Conservation (phyloP, 2,888 invertebrate genomes). For the Coelopa pilipes region DNA sequence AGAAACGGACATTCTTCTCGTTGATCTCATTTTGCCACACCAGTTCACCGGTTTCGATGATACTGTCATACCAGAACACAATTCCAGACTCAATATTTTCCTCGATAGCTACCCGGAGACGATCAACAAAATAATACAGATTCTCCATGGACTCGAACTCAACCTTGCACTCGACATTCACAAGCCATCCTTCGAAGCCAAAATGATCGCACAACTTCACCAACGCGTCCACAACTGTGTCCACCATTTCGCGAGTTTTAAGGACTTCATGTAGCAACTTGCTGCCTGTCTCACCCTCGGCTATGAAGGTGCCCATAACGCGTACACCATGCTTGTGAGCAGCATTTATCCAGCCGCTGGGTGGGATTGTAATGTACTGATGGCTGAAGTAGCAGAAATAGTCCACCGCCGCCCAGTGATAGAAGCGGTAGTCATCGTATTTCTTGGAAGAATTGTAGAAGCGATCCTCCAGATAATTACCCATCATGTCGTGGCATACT, state of each 20-base stretch:
- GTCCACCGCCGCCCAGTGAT: slow-evolving; percentile 93
- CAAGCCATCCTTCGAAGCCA: slow-evolving; percentile 95
- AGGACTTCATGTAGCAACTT: slow-evolving; percentile 77
- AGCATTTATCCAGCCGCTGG: slow-evolving; percentile 90
- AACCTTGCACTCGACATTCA: slow-evolving; percentile 91
- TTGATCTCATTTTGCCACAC: slow-evolving; percentile 95
- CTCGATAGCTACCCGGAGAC: slow-evolving; percentile 50
- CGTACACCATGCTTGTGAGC: slow-evolving; percentile 92
- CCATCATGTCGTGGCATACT: slow-evolving; percentile 96
- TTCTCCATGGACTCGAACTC: slow-evolving; percentile 54
- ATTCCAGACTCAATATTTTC: slow-evolving; percentile 69
- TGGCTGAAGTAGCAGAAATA: slow-evolving; percentile 98
- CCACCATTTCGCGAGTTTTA: slow-evolving; percentile 69
- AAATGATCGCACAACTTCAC: slow-evolving; percentile 78
- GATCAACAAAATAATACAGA: slow-evolving; percentile 56
- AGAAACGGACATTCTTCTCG: slow-evolving; percentile 81
- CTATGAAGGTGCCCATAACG: slow-evolving; percentile 92
- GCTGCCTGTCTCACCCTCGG: slow-evolving; percentile 79
- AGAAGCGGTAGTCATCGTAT: slow-evolving; percentile 84
- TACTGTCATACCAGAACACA: slow-evolving; percentile 97
- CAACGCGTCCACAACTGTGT: slow-evolving; percentile 75
- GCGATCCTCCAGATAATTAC: slow-evolving; percentile 93
- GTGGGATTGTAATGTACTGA: slow-evolving; percentile 93
- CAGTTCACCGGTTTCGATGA: slow-evolving; percentile 80
- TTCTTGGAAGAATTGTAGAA: slow-evolving; percentile 77